Base-by-base conservation (phyloP, 2,113 vertebrate genomes). In the Oreochromis tanganicae region DNA sequence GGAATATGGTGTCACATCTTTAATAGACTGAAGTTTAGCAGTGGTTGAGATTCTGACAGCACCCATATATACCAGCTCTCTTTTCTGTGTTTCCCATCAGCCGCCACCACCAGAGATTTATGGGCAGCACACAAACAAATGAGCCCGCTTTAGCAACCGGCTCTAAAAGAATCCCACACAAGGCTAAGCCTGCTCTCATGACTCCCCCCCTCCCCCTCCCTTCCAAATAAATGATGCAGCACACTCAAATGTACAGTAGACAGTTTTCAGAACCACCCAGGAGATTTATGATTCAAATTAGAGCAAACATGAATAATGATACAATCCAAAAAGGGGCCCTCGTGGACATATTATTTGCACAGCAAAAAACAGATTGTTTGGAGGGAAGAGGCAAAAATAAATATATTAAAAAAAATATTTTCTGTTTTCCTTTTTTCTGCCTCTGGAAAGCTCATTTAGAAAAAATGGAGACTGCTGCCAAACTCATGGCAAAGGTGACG, bases 401-500 rank as follows among this genome's bases (percentile, higher is more conserved):
- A 71, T 66, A 38, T 38, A 66, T 38, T 9, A 17, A 46, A 7
- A 24, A 9, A 9, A 5, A 27, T 27, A 14, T 27, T 57, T 1
- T 52, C 16, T 38, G 32, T 50, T 86, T 82, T 79, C 34, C 5
- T 50, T 41, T 85, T 80, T 82, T 80, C 12, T 85, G 80, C 48
- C 54, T 79, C 54, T 84, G 54, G 29, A 88, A 81, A 86, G 34
- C 24, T 85, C 6, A 10, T 81, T 88, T 71, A 6, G 9, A 87
- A 59, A 63, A 84, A 19, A 27, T 38, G 66, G 14, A 50, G 38
- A 63, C 43, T 29, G 46, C 84, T 85, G 81, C 82, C 75, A 90
- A 81, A 87, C 48, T 78, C 43, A 27, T 73, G 84, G 83, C 86
- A 86, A 81, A 92, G 57, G 50, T 84, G 81, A 90, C 4, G 10